Conservation (phyloP, 2,113 vertebrate species). For the Dromaius novaehollandiae region DNA sequence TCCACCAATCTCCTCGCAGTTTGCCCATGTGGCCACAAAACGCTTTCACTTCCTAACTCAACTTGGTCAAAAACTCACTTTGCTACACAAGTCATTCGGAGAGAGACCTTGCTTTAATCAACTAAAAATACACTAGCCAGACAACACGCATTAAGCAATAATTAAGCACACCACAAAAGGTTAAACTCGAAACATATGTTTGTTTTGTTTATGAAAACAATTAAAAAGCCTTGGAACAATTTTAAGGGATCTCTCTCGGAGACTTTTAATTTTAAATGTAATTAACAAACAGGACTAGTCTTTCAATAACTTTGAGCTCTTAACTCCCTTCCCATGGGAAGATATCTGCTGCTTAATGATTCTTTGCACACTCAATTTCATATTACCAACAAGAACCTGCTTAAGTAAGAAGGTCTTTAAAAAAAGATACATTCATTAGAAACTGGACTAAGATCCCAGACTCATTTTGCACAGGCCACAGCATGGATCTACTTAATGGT, state of each 20-base stretch:
- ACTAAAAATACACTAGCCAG: background rate
- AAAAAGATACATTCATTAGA: background rate
- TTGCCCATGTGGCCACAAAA: background rate
- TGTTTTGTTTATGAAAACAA: background rate
- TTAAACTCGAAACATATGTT: background rate
- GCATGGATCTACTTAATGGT: background rate
- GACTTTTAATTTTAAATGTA: background rate
- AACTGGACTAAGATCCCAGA: background rate
- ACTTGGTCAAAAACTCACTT: conserved; percentile 15
- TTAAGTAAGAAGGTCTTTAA: background rate
- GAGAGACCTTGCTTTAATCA: background rate
- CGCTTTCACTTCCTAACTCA: background rate
- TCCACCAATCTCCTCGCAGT: background rate
- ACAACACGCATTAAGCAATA: background rate
- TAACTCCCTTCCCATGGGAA: background rate
- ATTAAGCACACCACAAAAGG: background rate
- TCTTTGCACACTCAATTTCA: background rate
- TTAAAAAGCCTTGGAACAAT: background rate
- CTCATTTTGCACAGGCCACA: background rate
- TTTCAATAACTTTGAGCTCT: background rate
- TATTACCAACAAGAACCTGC: background rate
- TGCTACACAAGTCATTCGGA: background rate
- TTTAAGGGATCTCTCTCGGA: background rate
- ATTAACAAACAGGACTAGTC: background rate
- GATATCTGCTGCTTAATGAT: background rate